Evolutionary conservation across 2,888 invertebrate species (phyloP), one percentile per base, ranked within the genome.

Genomic region (Phanerotoma sp.): DNA sequence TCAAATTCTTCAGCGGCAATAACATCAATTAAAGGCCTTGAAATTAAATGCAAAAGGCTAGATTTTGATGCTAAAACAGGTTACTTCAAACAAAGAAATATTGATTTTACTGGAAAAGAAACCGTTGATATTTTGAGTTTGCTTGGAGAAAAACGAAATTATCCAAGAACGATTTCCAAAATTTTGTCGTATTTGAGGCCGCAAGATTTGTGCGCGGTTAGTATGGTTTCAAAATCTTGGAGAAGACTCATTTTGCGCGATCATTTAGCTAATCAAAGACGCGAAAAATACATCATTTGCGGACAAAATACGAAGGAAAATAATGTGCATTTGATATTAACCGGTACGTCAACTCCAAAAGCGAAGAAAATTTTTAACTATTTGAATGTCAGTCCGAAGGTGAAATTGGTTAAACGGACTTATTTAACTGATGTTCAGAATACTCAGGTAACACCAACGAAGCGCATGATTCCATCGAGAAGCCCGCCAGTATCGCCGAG

Each of bases 401-500:
- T 67, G 44, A 62, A 68, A 54, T 71, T 67, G 45, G 68, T 61
- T 3, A 69, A 69, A 40, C 74, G 71, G 55, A 73, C 74, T 2
- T 66, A 63, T 44, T 64, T 76, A 2, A 32, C 71, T n/a, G 70
- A 70, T 16, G 74, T 77, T 28, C 72, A 74, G 38, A 77, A 77
- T 58, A 61, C 74, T 16, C 54, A 74, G 1, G 63, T 65, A 22
- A 58, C 58, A 3, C 68, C 69, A 2, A 58, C 61, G 4, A 64
- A 65, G 11, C 52, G 46, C 37, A 48, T 51, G 49, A 47, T 62
- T 9, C 67, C 68, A 30, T 73, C 76, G 0, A 68, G 60, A 35
- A 78, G 78, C 60, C 79, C 79, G 18, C 78, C 78, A 2, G 77
- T 77, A 6, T 78, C 78, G 4, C 79, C 78, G 1, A 74, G 74